phyloP scores from a whole-genome alignment of 1,140 invertebrate genomes.

The Vollenhovia emeryi region DNA sequence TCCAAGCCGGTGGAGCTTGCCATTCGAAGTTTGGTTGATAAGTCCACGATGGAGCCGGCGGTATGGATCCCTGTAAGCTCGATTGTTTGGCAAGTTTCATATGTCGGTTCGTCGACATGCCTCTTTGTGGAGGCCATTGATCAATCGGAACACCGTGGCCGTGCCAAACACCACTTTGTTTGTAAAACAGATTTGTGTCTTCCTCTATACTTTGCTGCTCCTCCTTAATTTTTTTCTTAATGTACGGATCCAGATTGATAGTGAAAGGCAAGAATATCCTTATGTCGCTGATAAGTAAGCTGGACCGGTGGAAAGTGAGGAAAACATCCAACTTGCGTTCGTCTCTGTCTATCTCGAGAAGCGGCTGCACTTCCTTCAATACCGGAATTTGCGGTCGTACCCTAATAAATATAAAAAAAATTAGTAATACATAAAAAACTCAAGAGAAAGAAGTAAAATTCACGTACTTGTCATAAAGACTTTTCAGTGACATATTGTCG shows the following conservation, averaged over 20 bases:
- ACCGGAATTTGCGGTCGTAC: constrained; percentile 92
- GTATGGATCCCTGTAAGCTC: constrained; percentile 65
- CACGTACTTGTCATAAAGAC: constrained; percentile 96
- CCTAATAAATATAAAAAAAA: constrained; percentile 82
- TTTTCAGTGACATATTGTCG: constrained; percentile 93
- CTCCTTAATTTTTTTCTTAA: constrained; percentile 97
- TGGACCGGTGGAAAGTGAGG: constrained; percentile 93
- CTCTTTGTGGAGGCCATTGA: constrained; percentile 29
- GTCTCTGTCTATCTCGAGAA: constrained; percentile 96
- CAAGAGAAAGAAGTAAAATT: constrained; percentile 80
- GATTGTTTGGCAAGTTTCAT: constrained; percentile 69
- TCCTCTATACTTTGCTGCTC: constrained; percentile 90
- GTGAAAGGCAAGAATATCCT: constrained; percentile 98
- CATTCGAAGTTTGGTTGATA: constrained; percentile 76
- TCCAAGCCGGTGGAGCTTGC: constrained; percentile 70
- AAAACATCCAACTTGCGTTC: constrained; percentile 98
- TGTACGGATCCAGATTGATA: constrained; percentile 98
- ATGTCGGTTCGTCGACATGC: constrained; percentile 53
- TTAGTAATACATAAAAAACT: background rate
- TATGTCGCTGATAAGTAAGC: constrained; percentile 93
- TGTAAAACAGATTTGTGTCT: constrained; percentile 77
- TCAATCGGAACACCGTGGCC: constrained; percentile 41
- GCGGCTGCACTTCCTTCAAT: constrained; percentile 94
- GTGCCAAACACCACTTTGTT: constrained; percentile 71
- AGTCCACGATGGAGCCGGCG: constrained; percentile 72